phyloP scores from a whole-genome alignment of 2,888 invertebrate genomes.

The Agrochola lychnidis region DNA sequence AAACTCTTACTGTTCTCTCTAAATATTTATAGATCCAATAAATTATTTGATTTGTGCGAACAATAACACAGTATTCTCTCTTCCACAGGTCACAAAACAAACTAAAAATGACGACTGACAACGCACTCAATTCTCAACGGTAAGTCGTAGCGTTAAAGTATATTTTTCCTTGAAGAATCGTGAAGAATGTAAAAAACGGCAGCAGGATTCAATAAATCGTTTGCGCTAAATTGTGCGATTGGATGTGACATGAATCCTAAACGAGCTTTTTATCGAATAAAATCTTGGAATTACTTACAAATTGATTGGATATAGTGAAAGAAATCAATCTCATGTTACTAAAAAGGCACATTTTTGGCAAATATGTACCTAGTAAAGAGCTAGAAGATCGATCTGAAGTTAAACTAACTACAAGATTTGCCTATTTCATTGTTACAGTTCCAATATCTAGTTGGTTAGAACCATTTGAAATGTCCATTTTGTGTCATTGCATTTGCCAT shows the following conservation, averaged over 20 bases:
- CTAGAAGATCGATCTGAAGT: background rate
- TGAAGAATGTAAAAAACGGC: background rate
- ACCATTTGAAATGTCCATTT: background rate
- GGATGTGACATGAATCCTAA: constrained; percentile 33
- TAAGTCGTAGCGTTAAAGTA: constrained; percentile 64
- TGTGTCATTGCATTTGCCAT: background rate
- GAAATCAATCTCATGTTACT: constrained; percentile 26
- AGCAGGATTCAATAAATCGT: constrained; percentile 23
- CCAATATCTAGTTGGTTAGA: background rate
- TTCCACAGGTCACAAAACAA: constrained; percentile 73
- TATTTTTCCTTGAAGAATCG: constrained; percentile 1
- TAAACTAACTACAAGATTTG: background rate
- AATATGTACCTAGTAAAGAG: background rate
- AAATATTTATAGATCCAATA: constrained; percentile 27
- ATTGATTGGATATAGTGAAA: constrained; percentile 7
- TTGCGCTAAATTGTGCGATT: constrained; percentile 24
- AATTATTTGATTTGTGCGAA: constrained; percentile 34
- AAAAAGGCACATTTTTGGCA: background rate
- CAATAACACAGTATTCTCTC: constrained; percentile 56
- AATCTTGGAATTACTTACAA: constrained; percentile 24
- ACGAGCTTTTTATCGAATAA: constrained; percentile 31
- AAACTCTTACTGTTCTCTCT: constrained; percentile 12
- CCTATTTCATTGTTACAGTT: too few relatives aligned
- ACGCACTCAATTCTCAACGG: constrained; percentile 86
- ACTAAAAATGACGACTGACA: constrained; percentile 82